Conservation (phyloP, 92 coral and sea anemone species). For the Epizoanthus ramosus region DNA sequence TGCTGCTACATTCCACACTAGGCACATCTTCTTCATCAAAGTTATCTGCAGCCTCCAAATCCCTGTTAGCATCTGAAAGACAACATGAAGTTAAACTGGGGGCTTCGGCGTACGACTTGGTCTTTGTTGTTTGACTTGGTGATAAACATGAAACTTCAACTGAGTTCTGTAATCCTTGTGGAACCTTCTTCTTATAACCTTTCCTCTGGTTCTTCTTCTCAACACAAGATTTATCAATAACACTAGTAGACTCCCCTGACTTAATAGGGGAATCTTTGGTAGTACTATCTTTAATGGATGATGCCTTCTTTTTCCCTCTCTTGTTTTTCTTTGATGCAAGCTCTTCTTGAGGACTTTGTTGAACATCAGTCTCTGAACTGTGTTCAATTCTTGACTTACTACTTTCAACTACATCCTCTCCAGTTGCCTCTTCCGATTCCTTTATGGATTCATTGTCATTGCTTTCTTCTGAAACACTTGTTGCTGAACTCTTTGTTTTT, state of each 20-base stretch:
- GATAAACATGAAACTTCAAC: background rate
- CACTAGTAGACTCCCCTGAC: slow-evolving; percentile 5
- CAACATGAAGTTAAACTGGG: background rate
- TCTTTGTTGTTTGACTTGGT: background rate
- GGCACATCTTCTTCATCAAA: slow-evolving; percentile 1
- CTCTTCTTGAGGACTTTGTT: background rate
- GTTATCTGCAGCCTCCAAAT: background rate
- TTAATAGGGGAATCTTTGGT: background rate
- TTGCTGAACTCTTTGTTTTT: background rate
- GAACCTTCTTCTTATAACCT: background rate
- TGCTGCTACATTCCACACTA: background rate
- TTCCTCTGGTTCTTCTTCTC: background rate
- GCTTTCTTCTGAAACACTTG: slow-evolving; percentile 13
- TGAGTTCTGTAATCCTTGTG: background rate
- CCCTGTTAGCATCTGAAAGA: background rate
- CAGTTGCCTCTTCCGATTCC: slow-evolving; percentile 13
- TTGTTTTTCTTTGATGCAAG: background rate
- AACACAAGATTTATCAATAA: background rate
- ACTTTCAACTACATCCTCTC: background rate
- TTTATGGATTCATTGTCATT: background rate
- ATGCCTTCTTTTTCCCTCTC: slow-evolving; percentile 20
- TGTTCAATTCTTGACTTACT: background rate
- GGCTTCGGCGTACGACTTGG: background rate
- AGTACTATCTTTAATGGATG: background rate
- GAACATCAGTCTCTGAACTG: background rate